phyloP scores from a whole-genome alignment of 2,113 vertebrate species.

The Sinocyclocheilus anshuiensis region DNA sequence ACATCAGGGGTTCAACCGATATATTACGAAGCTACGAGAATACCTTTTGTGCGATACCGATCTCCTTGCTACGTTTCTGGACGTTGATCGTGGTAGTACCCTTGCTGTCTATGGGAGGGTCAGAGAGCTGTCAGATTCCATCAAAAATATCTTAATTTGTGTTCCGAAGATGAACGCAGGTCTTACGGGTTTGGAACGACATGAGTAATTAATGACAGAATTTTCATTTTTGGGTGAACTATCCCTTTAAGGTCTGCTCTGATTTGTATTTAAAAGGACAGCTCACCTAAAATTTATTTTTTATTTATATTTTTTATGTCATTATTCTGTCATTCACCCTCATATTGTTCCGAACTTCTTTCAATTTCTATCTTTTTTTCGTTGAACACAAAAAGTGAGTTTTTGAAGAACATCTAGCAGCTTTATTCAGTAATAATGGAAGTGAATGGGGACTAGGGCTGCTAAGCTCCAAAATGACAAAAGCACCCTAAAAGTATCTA shows the following conservation, averaged over 20 bases:
- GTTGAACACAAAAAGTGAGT: not conserved
- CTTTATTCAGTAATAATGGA: not conserved
- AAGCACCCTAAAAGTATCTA: not conserved
- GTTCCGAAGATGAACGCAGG: too few relatives aligned
- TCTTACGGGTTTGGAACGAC: too few relatives aligned
- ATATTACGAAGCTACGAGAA: too few relatives aligned
- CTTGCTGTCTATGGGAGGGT: too few relatives aligned
- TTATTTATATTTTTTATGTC: not conserved
- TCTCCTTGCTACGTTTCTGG: too few relatives aligned
- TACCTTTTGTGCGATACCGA: too few relatives aligned
- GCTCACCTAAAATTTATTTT: not conserved
- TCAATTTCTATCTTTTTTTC: not conserved
- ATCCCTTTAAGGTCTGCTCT: not conserved
- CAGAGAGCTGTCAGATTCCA: too few relatives aligned
- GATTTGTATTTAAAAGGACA: constrained; percentile 3
- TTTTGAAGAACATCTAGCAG: not conserved
- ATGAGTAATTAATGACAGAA: too few relatives aligned
- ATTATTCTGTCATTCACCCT: not conserved
- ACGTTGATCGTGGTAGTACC: too few relatives aligned
- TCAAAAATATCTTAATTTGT: too few relatives aligned
- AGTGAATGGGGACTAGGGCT: not conserved
- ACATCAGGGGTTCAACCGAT: too few relatives aligned
- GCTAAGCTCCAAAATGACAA: not conserved
- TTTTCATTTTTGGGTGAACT: too few relatives aligned
- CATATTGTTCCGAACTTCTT: not conserved